A percentile compares a stretch with the other conserved stretches of the same genome.
phyloP scores from a whole-genome alignment of 2,797 vertebrate genomes.

The Myioborus melanocephalus region DNA sequence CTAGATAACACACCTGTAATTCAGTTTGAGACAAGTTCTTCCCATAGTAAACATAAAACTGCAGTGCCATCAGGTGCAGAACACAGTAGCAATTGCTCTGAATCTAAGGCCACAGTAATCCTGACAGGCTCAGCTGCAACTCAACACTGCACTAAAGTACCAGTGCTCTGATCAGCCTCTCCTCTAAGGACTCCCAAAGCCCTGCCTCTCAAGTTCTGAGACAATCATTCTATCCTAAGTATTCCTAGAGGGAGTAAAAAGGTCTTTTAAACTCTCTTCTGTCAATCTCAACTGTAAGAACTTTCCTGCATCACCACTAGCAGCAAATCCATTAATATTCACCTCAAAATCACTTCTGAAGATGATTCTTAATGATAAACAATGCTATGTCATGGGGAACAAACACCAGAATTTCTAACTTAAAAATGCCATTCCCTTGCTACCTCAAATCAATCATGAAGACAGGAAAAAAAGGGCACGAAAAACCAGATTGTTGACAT shows the following conservation, averaged over 20 bases:
- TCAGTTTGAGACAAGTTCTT: background rate
- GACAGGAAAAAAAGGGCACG: background rate
- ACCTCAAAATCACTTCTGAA: background rate
- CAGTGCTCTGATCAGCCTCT: background rate
- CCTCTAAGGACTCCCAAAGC: background rate
- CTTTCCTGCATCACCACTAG: background rate
- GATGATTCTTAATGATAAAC: background rate
- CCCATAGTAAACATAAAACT: background rate
- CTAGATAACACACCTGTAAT: background rate
- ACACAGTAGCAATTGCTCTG: background rate
- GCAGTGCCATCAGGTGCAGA: background rate
- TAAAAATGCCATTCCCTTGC: background rate
- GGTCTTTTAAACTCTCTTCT: background rate
- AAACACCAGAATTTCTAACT: background rate
- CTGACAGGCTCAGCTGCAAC: background rate
- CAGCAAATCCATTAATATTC: background rate
- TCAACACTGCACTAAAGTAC: background rate
- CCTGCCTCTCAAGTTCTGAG: background rate
- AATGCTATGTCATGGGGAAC: background rate
- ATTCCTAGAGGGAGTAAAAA: background rate
- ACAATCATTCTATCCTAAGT: background rate
- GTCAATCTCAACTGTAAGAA: background rate
- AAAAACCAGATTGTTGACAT: background rate
- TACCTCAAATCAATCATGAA: background rate
- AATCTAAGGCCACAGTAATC: background rate